These are phyloP conservation scores for Lasioglossum marginatum DNA, from an alignment of 2,888 invertebrate species.

Conservation along the genomic window DNA sequence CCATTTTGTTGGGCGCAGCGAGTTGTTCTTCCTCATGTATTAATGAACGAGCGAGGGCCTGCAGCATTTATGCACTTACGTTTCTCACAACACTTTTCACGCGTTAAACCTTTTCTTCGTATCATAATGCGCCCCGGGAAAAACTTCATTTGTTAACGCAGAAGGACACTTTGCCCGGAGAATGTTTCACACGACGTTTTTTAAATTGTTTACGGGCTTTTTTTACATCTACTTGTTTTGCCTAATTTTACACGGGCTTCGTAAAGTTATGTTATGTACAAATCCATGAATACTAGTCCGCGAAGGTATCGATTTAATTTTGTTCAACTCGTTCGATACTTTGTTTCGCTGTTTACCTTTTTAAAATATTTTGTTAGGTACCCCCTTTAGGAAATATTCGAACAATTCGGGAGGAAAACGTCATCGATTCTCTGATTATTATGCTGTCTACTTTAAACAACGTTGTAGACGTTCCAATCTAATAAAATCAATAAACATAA, in stretches of 20 bases:
- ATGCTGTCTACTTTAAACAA: background rate
- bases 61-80: conserved; percentile 14
- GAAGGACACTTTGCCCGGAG: background rate
- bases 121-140: background rate
- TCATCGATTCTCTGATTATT: background rate
- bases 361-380: background rate
- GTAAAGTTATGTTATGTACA: too few species aligned
- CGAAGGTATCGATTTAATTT: background rate
- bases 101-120: background rate
- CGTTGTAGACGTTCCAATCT: background rate
- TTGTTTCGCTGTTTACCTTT: background rate
- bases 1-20: conserved; percentile 60
- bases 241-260: too few species aligned
- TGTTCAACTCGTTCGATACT: background rate
- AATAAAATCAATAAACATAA: background rate
- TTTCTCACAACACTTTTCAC: background rate
- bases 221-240: too few species aligned
- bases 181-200: background rate
- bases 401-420: too few species aligned
- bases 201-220: too few species aligned
- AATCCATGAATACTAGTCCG: too few species aligned
- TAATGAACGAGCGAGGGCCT: conserved; percentile 33
- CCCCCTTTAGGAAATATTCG: too few species aligned
- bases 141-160: background rate
- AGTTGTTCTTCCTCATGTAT: conserved; percentile 48